Evolutionary conservation across 2,797 vertebrate species (phyloP).

Genomic region (Acanthurus lineatus): DNA sequence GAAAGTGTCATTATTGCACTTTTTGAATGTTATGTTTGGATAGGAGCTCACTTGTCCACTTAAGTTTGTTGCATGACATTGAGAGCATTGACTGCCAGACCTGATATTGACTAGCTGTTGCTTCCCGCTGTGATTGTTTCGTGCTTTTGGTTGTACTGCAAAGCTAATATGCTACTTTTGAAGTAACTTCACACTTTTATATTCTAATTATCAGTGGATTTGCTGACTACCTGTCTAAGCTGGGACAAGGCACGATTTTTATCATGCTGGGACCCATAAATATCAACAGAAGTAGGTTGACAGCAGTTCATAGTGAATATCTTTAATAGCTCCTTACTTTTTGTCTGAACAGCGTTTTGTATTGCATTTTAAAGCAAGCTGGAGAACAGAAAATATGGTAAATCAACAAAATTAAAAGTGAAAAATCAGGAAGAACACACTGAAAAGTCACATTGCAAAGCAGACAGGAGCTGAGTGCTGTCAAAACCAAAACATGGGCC

Average conservation of each 20-base stretch:
- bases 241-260: not conserved
- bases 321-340: not conserved
- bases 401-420: not conserved
- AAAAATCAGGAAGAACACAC: not conserved
- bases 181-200: no score
- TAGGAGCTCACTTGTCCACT: not conserved
- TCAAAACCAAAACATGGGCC: fast-evolving
- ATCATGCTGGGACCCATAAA: not conserved
- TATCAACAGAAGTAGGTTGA: not conserved
- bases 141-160: no score
- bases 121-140: no score
- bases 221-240: not conserved
- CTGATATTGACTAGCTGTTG: not conserved
- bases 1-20: not conserved
- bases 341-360: not conserved
- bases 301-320: not conserved
- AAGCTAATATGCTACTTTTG: not conserved
- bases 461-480: not conserved
- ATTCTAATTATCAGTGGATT: no score
- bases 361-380: not conserved
- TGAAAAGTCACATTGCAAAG: no score
- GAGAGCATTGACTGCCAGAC: not conserved
- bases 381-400: not conserved
- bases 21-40: not conserved
- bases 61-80: not conserved